Percentiles rank a stretch among this genome's conserved stretches.
phyloP scores from a whole-genome alignment of 2,888 invertebrate species.

The Pterostichus madidus region DNA sequence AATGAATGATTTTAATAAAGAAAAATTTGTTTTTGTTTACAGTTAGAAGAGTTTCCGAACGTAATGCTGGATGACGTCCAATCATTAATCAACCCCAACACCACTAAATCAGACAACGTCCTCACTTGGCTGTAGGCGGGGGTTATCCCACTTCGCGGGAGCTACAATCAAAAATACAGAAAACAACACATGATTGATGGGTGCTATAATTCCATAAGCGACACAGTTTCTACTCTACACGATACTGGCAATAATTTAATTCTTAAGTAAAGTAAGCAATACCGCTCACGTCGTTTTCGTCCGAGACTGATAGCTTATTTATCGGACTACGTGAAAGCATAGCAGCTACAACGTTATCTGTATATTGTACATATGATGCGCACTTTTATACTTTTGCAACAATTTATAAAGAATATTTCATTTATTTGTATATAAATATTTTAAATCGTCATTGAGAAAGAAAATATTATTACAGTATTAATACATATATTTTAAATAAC shows the following conservation, averaged over 20 bases:
- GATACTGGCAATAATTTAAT: slow-evolving; percentile 55
- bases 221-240: slow-evolving; percentile 46
- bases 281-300: slow-evolving; percentile 19
- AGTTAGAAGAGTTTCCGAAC: slow-evolving; percentile 91
- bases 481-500: slow-evolving; percentile 25
- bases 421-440: slow-evolving; percentile 24
- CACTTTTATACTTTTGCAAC: slow-evolving; percentile 38
- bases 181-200: slow-evolving; percentile 57
- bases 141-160: neutral
- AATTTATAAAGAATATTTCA: slow-evolving; percentile 17
- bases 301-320: slow-evolving; percentile 32
- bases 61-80: slow-evolving; percentile 93
- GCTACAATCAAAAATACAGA: slow-evolving; percentile 2
- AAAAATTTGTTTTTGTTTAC: slow-evolving; percentile 71
- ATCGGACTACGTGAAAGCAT: slow-evolving; percentile 46
- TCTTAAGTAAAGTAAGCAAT: slow-evolving; percentile 45
- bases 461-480: slow-evolving; percentile 18
- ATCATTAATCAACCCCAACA: slow-evolving; percentile 92
- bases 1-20: no score
- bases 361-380: slow-evolving; percentile 52
- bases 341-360: slow-evolving; percentile 56
- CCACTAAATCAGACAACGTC: slow-evolving; percentile 91
- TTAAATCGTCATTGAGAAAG: neutral
- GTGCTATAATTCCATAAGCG: slow-evolving; percentile 57
- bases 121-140: slow-evolving; percentile 89